phyloP scores from a whole-genome alignment of 2,888 invertebrate genomes.

The Chymomyza procnemis region DNA sequence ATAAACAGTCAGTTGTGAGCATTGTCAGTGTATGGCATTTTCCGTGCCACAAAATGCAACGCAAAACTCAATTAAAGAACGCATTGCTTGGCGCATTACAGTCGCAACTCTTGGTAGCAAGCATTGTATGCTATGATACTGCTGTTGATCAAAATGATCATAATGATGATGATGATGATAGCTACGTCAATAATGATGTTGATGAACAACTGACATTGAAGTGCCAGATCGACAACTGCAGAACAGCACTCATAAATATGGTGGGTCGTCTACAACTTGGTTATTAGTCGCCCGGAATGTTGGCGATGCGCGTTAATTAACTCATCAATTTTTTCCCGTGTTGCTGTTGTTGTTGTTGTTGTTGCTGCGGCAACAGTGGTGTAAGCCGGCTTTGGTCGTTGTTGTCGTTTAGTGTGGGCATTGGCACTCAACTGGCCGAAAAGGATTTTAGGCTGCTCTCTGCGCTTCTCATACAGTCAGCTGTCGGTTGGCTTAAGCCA shows the following conservation, averaged over 20 bases:
- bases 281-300: slow-evolving; percentile 71
- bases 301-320: slow-evolving; percentile 73
- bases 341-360: slow-evolving; percentile 10
- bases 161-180: slow-evolving; percentile 25
- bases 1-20: slow-evolving; percentile 54
- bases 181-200: slow-evolving; percentile 40
- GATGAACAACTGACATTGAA: slow-evolving; percentile 71
- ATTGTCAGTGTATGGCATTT: slow-evolving; percentile 10
- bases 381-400: slow-evolving; percentile 9
- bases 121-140: slow-evolving; percentile 49
- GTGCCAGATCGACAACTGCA: slow-evolving; percentile 67
- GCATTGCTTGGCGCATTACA: slow-evolving; percentile 60
- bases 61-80: slow-evolving; percentile 73
- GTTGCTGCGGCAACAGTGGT: slow-evolving; percentile 15
- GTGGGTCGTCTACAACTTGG: slow-evolving; percentile 67
- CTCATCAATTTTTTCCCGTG: slow-evolving; percentile 66
- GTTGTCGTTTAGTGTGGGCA: slow-evolving; percentile 11
- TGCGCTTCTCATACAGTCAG: neutral
- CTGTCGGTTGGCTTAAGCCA: neutral
- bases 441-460: neutral
- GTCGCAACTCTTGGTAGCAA: neutral
- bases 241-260: slow-evolving; percentile 47
- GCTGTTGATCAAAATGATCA: slow-evolving; percentile 42
- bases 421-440: slow-evolving; percentile 13
- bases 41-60: slow-evolving; percentile 50